A percentile compares a stretch with the other conserved stretches of the same genome.
phyloP scores from a whole-genome alignment of 64 coral and sea anemone species.

The Montipora capricornis region DNA sequence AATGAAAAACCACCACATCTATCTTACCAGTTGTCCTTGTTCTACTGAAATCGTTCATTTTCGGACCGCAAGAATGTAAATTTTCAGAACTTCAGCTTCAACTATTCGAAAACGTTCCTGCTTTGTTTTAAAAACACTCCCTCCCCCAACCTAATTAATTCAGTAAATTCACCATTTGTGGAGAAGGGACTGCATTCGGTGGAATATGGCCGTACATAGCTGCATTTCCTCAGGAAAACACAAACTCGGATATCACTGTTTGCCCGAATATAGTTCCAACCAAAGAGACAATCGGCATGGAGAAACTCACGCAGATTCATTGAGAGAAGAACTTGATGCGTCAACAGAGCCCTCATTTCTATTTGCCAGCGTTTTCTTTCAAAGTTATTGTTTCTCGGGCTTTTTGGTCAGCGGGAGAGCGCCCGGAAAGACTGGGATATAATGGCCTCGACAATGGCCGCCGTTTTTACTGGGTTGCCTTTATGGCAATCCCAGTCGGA shows the following conservation, averaged over 20 bases:
- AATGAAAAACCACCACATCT: neutral
- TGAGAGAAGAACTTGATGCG: too few relatives aligned
- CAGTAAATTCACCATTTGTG: constrained; percentile 20
- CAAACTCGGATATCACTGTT: neutral
- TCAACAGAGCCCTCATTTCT: neutral
- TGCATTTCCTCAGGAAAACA: neutral
- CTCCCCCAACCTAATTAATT: neutral
- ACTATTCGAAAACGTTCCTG: too few relatives aligned
- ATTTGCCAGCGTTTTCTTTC: neutral
- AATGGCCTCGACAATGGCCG: too few relatives aligned
- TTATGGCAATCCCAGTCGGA: too few relatives aligned
- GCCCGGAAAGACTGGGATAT: too few relatives aligned
- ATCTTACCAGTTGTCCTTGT: neutral
- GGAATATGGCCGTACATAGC: constrained; percentile 43
- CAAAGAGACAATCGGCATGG: too few relatives aligned
- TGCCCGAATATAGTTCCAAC: too few relatives aligned
- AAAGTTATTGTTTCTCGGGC: too few relatives aligned
- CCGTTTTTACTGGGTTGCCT: too few relatives aligned
- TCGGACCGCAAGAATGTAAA: neutral
- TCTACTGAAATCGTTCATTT: neutral
- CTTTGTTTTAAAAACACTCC: too few relatives aligned
- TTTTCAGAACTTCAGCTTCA: neutral
- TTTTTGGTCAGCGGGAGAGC: too few relatives aligned
- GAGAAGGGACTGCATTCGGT: constrained; percentile 16
- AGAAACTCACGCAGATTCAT: neutral